These are phyloP conservation scores for Botia kubotai DNA, from an alignment of 2,797 vertebrate species.

Conservation along the genomic window DNA sequence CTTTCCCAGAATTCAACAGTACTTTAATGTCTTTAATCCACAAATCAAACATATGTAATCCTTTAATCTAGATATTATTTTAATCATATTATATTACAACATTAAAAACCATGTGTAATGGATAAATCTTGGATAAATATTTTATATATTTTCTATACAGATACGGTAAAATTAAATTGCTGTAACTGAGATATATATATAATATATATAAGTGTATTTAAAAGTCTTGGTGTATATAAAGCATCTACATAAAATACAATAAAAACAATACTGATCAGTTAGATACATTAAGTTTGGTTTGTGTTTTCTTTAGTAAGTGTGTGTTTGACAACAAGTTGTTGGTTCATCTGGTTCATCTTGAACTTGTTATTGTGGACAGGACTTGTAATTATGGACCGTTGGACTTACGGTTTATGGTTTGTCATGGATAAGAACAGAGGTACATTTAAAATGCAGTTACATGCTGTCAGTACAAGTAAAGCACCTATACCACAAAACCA, in stretches of 20 bases:
- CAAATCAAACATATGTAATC: background rate
- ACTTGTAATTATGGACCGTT: slow-evolving; percentile 27
- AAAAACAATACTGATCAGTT: background rate
- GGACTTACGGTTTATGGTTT: slow-evolving; percentile 35
- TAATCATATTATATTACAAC: background rate
- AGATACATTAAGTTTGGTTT: background rate
- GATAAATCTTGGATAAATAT: no score
- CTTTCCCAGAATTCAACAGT: background rate
- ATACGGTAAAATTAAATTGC: background rate
- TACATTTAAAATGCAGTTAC: background rate
- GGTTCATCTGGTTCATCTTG: slow-evolving; percentile 72
- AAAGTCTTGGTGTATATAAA: background rate
- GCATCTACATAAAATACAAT: background rate
- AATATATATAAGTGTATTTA: no score
- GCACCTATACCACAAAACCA: slow-evolving; percentile 11
- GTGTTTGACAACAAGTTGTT: slow-evolving; percentile 73
- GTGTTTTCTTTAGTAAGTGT: slow-evolving; percentile 21
- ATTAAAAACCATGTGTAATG: background rate
- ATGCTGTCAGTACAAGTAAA: slow-evolving; percentile 3
- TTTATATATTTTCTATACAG: no score
- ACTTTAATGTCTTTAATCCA: background rate
- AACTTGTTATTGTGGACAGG: slow-evolving; percentile 73
- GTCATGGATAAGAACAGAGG: slow-evolving; percentile 17
- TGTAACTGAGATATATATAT: background rate
- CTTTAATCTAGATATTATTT: background rate